These are phyloP conservation scores for Lacanobia wlatinum DNA, from an alignment of 2,888 invertebrate species.

Conservation along the genomic window DNA sequence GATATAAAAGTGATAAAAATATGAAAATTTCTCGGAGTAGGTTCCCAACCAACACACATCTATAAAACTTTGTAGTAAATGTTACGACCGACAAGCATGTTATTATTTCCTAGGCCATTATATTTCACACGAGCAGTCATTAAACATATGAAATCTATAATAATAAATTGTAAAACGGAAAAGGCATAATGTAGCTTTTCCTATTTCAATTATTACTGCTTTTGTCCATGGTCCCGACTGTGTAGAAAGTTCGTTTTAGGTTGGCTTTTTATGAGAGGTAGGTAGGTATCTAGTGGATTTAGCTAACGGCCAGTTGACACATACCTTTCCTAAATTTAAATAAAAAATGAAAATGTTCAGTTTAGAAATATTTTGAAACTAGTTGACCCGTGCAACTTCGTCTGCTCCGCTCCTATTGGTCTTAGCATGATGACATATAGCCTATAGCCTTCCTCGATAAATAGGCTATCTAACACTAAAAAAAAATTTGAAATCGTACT, in stretches of 20 bases:
- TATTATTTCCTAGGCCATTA: conserved; percentile 46
- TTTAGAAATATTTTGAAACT: too few species aligned
- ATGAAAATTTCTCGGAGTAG: neutral
- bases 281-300: too few species aligned
- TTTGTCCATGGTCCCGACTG: conserved; percentile 5
- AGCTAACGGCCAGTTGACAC: too few species aligned
- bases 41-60: conserved; percentile 1
- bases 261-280: too few species aligned
- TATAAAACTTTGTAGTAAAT: conserved; percentile 34
- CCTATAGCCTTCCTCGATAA: too few species aligned
- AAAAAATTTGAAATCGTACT: too few species aligned
- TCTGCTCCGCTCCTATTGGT: too few species aligned
- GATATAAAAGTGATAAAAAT: conserved; percentile 1
- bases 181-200: conserved; percentile 28
- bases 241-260: conserved; percentile 1
- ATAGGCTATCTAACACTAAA: too few species aligned
- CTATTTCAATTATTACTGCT: conserved; percentile 38
- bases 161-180: conserved; percentile 27
- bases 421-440: too few species aligned
- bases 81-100: conserved; percentile 27
- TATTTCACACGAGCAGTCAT: conserved; percentile 43
- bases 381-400: too few species aligned
- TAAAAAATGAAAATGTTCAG: too few species aligned
- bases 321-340: too few species aligned
- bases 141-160: conserved; percentile 43